Conservation (phyloP, 2,888 invertebrate species). For the Heliconius aoede region DNA sequence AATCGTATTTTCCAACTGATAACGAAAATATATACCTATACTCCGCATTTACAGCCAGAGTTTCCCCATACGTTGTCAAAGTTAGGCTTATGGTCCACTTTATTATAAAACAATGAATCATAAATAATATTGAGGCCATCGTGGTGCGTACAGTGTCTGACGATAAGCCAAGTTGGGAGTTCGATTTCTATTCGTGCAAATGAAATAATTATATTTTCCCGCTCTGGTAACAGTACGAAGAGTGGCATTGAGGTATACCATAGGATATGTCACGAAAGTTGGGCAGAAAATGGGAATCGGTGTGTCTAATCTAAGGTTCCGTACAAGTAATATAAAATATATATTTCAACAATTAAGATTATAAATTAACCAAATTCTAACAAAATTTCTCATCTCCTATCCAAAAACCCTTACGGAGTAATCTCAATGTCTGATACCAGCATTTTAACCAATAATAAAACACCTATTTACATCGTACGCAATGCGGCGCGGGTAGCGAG, state of each 20-base stretch:
- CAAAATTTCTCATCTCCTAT: too few relatives aligned
- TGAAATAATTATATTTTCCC: too few relatives aligned
- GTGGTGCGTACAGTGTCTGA: background rate
- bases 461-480: constrained; percentile 30
- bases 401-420: background rate
- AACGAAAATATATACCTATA: constrained; percentile 20
- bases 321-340: background rate
- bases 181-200: background rate
- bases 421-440: background rate
- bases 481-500: constrained; percentile 35
- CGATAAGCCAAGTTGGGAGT: background rate
- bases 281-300: too few relatives aligned
- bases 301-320: too few relatives aligned
- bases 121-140: background rate
- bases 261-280: too few relatives aligned
- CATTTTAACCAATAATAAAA: constrained; percentile 1
- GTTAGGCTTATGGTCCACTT: constrained; percentile 1
- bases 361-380: background rate
- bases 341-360: background rate
- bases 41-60: background rate
- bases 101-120: constrained; percentile 10
- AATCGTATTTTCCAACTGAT: constrained; percentile 20
- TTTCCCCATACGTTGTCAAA: constrained; percentile 21
- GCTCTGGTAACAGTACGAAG: too few relatives aligned
- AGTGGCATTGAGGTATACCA: too few relatives aligned